A percentile compares a stretch with the other conserved stretches of the same genome.
Evolutionary conservation across 2,888 invertebrate genomes (phyloP).

Genomic region (Xestoiulus laeticollis): DNA sequence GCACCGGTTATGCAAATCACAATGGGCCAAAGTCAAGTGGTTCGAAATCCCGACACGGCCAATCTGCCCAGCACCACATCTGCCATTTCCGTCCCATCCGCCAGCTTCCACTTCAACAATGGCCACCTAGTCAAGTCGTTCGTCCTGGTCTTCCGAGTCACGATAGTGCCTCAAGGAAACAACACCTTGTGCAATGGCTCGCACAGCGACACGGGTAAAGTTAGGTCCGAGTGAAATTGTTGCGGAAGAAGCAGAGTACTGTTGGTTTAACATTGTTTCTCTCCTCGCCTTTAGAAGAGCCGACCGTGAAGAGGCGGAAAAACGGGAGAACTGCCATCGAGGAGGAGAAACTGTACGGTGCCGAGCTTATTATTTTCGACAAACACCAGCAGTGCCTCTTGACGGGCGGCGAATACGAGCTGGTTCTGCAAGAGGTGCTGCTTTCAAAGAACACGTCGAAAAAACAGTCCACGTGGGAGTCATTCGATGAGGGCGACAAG

Average conservation of each 20-base stretch:
- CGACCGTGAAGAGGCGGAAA: slow-evolving; percentile 57
- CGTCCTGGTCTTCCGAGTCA: slow-evolving; percentile 80
- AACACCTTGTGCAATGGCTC: slow-evolving; percentile 60
- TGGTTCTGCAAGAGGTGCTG: slow-evolving; percentile 79
- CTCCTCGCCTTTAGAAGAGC: slow-evolving; percentile 59
- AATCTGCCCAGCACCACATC: slow-evolving; percentile 70
- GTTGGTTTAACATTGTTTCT: background rate
- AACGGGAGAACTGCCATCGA: slow-evolving; percentile 55
- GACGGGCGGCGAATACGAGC: slow-evolving; percentile 89
- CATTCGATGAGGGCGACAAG: slow-evolving; percentile 70
- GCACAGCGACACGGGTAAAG: slow-evolving; percentile 59
- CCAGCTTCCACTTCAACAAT: slow-evolving; percentile 80
- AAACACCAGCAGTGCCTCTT: slow-evolving; percentile 86
- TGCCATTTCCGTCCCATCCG: slow-evolving; percentile 85
- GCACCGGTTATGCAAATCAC: slow-evolving; percentile 60
- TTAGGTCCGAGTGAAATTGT: no score
- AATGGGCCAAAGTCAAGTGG: slow-evolving; percentile 62
- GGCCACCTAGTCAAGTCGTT: slow-evolving; percentile 84
- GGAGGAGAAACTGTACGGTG: slow-evolving; percentile 69
- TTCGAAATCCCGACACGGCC: slow-evolving; percentile 61
- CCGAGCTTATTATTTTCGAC: slow-evolving; percentile 87
- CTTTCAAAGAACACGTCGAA: slow-evolving; percentile 70
- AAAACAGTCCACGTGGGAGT: slow-evolving; percentile 78
- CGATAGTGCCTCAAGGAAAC: slow-evolving; percentile 64
- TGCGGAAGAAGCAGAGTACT: background rate